Conservation (phyloP, 2,797 vertebrate species). For the Triplophysa bombifrons region DNA sequence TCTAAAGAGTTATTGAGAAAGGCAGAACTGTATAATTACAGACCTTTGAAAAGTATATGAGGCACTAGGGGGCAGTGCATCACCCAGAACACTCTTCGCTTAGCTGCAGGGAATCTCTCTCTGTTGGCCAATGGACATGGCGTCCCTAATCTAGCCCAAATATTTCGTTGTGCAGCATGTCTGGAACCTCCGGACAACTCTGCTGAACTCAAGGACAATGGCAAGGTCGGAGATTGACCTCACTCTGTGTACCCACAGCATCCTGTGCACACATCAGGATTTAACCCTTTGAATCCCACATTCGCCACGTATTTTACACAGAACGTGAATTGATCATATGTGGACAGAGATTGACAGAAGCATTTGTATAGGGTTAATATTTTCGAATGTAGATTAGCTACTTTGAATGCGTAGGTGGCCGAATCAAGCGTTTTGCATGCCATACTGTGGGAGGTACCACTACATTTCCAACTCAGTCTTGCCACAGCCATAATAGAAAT, state of each 20-base stretch:
- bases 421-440: neutral
- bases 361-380: neutral
- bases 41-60: neutral
- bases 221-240: conserved; percentile 57
- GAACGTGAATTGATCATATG: neutral
- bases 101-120: conserved; percentile 18
- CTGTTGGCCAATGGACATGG: conserved; percentile 7
- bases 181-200: conserved; percentile 40
- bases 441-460: conserved; percentile 7
- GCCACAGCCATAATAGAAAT: neutral
- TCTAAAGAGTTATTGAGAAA: neutral
- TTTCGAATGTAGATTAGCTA: neutral
- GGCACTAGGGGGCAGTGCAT: conserved; percentile 60
- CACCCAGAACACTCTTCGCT: conserved; percentile 35
- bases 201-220: conserved; percentile 59
- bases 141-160: conserved; percentile 33
- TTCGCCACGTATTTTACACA: neutral
- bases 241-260: conserved; percentile 34
- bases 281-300: conserved; percentile 28
- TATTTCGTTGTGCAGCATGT: conserved; percentile 40
- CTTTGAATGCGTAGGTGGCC: conserved; percentile 21
- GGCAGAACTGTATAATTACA: neutral
- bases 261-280: conserved; percentile 43
- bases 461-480: neutral
- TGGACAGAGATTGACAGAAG: neutral